Evolutionary conservation across 2,113 vertebrate genomes (phyloP), one percentile per base, ranked within the genome.

Genomic region (Holacanthus passer): DNA sequence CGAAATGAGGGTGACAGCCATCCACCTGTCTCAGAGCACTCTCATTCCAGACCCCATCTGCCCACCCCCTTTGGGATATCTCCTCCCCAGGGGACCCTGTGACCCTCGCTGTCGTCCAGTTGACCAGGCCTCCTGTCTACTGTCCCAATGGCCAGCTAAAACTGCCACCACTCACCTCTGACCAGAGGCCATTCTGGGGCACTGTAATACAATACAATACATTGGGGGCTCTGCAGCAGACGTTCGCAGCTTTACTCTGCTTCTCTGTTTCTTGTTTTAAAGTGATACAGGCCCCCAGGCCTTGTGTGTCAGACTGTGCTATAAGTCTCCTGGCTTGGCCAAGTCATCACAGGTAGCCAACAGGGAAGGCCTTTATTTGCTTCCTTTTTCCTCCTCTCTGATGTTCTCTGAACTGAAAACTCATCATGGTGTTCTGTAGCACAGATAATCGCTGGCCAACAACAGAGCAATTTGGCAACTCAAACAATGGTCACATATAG

Each of bases 1-100:
- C 79, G 67, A 88, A 87, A 92, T 79, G 85, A 92, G 91, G 93
- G 92, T 96, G 95, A 96, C 95, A 96, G 94, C 88, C 90, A 92
- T 94, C 94, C 94, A 95, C 94, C 95, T 96, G 95, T 94, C 93
- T 91, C 76, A 88, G 90, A 91, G 84, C 67, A 66, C 68, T 87
- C 80, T 91, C 82, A 85, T 92, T 92, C 90, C 81, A 90, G 81
- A 91, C 87, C 90, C 90, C 93, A 94, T 94, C 92, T 94, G 92
- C 93, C 89, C 87, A 87, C 82, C 85, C 92, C 87, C 90, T 86
- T 72, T 85, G 93, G 93, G 92, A 93, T 82, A 69, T 74, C 78
- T 87, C 72, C 89, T 85, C 88, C 93, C 92, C 73, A 48, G 85
- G 92, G 91, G 90, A 92, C 86, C 88, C 75, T 22, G 69, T 94